phyloP scores from a whole-genome alignment of 2,797 vertebrate species.

The Macropodus opercularis region DNA sequence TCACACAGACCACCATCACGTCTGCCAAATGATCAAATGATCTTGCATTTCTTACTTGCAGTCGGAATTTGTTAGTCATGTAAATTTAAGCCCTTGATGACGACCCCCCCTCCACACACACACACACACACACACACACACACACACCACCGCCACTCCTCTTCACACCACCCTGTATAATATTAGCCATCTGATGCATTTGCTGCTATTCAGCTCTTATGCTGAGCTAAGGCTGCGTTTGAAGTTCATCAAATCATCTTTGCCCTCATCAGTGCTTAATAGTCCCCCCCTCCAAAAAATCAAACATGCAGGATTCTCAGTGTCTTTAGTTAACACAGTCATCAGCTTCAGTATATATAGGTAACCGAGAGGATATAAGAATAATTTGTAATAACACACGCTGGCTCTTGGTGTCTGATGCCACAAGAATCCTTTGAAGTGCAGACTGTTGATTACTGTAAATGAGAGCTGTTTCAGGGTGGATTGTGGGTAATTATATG shows the following conservation, averaged over 20 bases:
- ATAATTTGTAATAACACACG: conserved; percentile 80
- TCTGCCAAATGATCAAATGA: conserved; percentile 81
- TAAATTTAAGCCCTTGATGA: conserved; percentile 77
- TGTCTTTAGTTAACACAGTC: conserved; percentile 66
- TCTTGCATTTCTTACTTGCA: conserved; percentile 73
- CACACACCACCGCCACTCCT: conserved; percentile 15
- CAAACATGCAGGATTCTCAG: conserved; percentile 44
- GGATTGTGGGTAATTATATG: conserved; percentile 85
- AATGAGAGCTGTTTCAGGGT: conserved; percentile 85
- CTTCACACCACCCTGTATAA: conserved; percentile 59
- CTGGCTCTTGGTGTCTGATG: conserved; percentile 72
- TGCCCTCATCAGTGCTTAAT: conserved; percentile 71
- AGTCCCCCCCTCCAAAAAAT: conserved; percentile 27
- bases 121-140: too few species aligned
- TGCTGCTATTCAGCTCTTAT: conserved; percentile 66
- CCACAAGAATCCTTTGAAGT: conserved; percentile 82
- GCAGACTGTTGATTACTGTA: conserved; percentile 85
- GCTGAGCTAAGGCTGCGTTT: conserved; percentile 72
- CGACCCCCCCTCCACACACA: conserved; percentile 40
- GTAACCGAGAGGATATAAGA: conserved; percentile 76
- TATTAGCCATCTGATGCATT: conserved; percentile 62
- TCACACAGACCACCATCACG: conserved; percentile 76
- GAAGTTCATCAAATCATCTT: conserved; percentile 69
- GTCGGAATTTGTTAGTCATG: conserved; percentile 76
- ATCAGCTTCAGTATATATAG: conserved; percentile 61